phyloP scores from a whole-genome alignment of 2,113 vertebrate species.

The Nothobranchius kuhntae region DNA sequence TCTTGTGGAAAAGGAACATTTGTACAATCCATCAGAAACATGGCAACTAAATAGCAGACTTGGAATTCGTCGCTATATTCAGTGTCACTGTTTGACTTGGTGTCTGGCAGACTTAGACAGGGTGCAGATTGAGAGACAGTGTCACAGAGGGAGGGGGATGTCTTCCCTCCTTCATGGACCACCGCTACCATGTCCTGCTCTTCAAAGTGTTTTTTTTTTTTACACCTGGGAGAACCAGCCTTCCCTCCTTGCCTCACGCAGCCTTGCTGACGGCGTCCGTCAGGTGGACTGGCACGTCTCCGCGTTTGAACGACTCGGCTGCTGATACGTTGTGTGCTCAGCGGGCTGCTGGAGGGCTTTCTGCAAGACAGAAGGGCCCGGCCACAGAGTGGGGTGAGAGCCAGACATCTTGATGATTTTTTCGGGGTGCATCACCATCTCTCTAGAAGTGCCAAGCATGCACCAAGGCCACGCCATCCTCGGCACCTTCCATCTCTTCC shows the following conservation, averaged over 20 bases:
- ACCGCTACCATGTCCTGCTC: conserved; percentile 15
- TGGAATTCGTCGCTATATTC: conserved; percentile 72
- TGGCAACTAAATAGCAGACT: conserved; percentile 66
- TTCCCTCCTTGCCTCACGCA: conserved; percentile 14
- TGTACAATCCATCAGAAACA: conserved; percentile 63
- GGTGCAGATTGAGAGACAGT: conserved; percentile 73
- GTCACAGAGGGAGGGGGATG: conserved; percentile 65
- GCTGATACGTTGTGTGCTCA: conserved; percentile 61
- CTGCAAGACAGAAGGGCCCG: conserved; percentile 80
- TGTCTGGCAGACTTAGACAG: conserved; percentile 65
- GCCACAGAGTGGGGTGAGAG: conserved; percentile 74
- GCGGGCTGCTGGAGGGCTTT: conserved; percentile 79
- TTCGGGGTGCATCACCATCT: conserved; percentile 75
- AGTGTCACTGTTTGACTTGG: conserved; percentile 73
- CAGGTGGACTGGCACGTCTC: conserved; percentile 27
- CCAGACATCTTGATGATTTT: conserved; percentile 79
- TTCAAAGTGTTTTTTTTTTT: conserved; percentile 9
- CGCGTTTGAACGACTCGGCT: conserved; percentile 33
- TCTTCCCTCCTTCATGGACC: conserved; percentile 61
- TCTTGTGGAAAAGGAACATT: conserved; percentile 60
- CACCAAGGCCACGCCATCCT: conserved; percentile 73
- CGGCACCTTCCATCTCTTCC: conserved; percentile 54
- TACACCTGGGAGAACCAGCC: conserved; percentile 30
- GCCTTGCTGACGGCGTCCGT: conserved; percentile 28
- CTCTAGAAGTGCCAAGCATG: conserved; percentile 69